phyloP scores from a whole-genome alignment of 2,113 vertebrate genomes.

The Lepidothrix coronata region DNA sequence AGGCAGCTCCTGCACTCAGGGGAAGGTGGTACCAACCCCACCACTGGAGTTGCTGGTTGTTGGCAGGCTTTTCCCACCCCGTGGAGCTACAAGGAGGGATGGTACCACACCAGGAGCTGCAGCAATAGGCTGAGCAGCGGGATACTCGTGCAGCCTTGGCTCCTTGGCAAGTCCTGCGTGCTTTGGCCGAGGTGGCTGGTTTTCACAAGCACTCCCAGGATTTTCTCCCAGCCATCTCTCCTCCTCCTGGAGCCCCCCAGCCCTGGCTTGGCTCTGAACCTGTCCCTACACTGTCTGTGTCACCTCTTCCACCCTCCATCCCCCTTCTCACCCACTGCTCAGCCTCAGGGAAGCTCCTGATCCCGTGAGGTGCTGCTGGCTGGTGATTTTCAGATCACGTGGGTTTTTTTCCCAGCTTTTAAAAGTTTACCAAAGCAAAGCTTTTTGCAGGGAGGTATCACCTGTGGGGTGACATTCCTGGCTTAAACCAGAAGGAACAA shows the following conservation, averaged over 20 bases:
- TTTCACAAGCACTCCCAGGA: neutral
- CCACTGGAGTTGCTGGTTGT: neutral
- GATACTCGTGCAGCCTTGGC: neutral
- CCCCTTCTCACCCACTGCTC: neutral
- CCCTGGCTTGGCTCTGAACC: neutral
- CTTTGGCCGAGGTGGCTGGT: neutral
- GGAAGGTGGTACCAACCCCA: neutral
- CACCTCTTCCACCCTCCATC: neutral
- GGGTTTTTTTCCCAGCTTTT: rapidly evolving
- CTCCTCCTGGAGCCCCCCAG: neutral
- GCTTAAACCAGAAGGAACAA: neutral
- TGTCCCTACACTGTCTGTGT: neutral
- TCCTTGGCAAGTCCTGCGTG: neutral
- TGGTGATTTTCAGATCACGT: neutral
- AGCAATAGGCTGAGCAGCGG: neutral
- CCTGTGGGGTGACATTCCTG: neutral
- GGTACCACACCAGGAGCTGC: neutral
- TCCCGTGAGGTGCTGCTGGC: neutral
- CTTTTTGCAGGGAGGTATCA: neutral
- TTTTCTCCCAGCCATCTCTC: neutral
- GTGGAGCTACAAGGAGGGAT: neutral
- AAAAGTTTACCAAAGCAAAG: neutral
- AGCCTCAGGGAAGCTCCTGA: neutral
- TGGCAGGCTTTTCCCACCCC: neutral
- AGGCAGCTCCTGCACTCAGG: neutral